Evolutionary conservation across 2,113 vertebrate species (phyloP).

Genomic region (Trematomus loennbergii): DNA sequence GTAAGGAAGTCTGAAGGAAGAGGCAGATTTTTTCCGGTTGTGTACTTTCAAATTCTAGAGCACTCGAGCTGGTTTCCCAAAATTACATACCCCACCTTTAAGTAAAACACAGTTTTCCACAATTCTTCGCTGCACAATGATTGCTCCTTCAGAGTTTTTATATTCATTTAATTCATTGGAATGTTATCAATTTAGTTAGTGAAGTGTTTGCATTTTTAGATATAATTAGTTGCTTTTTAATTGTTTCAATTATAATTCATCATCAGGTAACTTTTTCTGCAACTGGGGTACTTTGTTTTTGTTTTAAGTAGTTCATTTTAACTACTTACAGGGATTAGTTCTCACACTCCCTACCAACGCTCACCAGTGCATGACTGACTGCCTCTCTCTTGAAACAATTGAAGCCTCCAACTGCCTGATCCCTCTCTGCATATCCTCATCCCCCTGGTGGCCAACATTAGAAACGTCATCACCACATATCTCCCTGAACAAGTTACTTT

Average conservation of each 20-base stretch:
- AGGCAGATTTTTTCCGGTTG: too few species aligned
- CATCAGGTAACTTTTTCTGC: too few species aligned
- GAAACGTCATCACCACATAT: conserved; percentile 36
- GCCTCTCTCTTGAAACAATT: conserved; percentile 5
- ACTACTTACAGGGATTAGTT: neutral
- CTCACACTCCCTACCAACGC: neutral
- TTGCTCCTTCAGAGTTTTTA: neutral
- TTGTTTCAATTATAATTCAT: neutral
- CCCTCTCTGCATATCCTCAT: conserved; percentile 24
- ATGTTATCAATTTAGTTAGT: neutral
- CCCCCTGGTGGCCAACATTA: conserved; percentile 72
- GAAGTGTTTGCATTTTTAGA: neutral
- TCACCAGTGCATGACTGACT: neutral
- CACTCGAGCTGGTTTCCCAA: too few species aligned
- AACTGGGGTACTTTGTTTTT: too few species aligned
- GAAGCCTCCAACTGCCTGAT: conserved; percentile 12
- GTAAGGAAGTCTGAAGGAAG: too few species aligned
- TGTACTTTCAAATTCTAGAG: too few species aligned
- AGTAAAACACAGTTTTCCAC: neutral
- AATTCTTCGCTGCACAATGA: neutral
- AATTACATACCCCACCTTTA: too few species aligned
- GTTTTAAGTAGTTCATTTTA: neutral
- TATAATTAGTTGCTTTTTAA: neutral
- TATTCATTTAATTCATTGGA: too few species aligned
- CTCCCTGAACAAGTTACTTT: neutral